phyloP scores from a whole-genome alignment of 2,888 invertebrate species.

The Epistrophella euchroma region DNA sequence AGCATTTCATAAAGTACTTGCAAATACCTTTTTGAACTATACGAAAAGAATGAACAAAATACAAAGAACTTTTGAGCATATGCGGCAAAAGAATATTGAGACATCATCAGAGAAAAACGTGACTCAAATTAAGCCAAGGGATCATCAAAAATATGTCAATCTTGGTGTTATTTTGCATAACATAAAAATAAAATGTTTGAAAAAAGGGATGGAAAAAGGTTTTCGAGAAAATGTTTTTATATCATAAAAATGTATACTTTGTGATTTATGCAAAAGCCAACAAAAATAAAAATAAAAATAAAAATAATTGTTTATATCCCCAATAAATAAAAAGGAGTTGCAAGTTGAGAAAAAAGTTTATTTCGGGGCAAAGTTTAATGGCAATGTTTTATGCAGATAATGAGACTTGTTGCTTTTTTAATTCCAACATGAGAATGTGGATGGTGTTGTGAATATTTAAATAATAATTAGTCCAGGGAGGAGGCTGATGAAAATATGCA shows the following conservation, averaged over 20 bases:
- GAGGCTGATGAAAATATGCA: not conserved
- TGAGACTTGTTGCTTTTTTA: slow-evolving; percentile 1
- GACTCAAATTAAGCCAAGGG: slow-evolving; percentile 69
- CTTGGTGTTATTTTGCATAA: slow-evolving; percentile 26
- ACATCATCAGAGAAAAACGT: slow-evolving; percentile 65
- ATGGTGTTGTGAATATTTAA: slow-evolving; percentile 8
- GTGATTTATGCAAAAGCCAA: slow-evolving; percentile 13
- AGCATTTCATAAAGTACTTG: slow-evolving; percentile 74
- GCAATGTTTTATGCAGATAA: not conserved
- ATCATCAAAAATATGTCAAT: slow-evolving; percentile 63
- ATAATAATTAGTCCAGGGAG: not conserved
- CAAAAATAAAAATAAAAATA: not conserved
- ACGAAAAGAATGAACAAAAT: slow-evolving; percentile 9
- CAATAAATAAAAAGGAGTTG: not conserved
- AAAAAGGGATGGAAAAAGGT: not conserved
- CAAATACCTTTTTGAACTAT: slow-evolving; percentile 70
- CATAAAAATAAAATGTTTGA: not conserved
- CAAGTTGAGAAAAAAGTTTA: not conserved
- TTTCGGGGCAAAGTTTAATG: not conserved
- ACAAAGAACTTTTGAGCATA: slow-evolving; percentile 12
- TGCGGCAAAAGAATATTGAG: slow-evolving; percentile 44
- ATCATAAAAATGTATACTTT: not conserved
- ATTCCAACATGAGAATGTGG: not conserved
- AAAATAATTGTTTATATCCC: not conserved
- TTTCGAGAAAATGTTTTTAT: not conserved